Percentiles rank a stretch among this genome's conserved stretches.
phyloP scores from a whole-genome alignment of 2,888 invertebrate genomes.

The Platynereis dumerilii region DNA sequence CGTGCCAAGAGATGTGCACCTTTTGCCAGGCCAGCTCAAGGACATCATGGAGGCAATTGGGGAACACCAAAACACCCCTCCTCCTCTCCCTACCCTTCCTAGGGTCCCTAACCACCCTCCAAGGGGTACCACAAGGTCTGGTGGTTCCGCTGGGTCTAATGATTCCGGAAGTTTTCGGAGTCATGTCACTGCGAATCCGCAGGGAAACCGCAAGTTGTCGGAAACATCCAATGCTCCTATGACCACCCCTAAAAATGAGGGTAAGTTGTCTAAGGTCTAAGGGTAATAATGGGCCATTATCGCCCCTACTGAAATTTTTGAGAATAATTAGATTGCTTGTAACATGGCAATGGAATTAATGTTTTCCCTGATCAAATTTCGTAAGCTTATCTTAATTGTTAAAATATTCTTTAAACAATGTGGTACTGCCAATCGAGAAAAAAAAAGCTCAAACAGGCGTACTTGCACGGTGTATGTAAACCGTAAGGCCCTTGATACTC shows the following conservation, averaged over 20 bases:
- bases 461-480: too few species aligned
- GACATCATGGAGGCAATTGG: constrained; percentile 35
- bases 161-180: not conserved
- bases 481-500: too few species aligned
- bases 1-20: constrained; percentile 34
- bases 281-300: too few species aligned
- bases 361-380: too few species aligned
- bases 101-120: constrained; percentile 5
- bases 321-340: too few species aligned
- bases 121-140: not conserved
- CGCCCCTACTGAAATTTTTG: too few species aligned
- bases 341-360: too few species aligned
- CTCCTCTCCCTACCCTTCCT: constrained; percentile 34
- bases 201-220: not conserved
- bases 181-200: not conserved
- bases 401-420: too few species aligned
- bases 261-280: too few species aligned
- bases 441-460: too few species aligned
- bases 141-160: constrained; percentile 2
- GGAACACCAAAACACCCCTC: constrained; percentile 32
- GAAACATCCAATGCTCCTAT: not conserved
- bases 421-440: too few species aligned
- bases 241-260: not conserved
- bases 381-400: too few species aligned
- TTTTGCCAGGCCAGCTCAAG: constrained; percentile 38